Evolutionary conservation across 1,140 invertebrate species (phyloP).

Genomic region (Kradibia gibbosae): DNA sequence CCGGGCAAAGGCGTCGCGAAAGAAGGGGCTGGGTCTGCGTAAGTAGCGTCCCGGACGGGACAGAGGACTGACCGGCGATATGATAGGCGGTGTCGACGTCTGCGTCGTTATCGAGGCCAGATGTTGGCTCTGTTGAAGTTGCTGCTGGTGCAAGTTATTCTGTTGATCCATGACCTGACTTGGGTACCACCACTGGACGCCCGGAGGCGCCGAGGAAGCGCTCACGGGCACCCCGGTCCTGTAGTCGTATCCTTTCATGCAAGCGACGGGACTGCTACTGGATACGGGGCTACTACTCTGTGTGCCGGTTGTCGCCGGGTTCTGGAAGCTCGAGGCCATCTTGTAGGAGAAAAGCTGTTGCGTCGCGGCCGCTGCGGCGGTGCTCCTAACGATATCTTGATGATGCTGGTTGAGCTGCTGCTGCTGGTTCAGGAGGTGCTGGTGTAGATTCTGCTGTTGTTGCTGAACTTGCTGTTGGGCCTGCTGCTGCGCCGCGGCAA

Average conservation of each 20-base stretch:
- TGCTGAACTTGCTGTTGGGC: constrained; percentile 60
- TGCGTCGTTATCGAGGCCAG: constrained; percentile 68
- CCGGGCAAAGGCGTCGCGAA: background rate
- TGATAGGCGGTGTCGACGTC: constrained; percentile 68
- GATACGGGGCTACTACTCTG: constrained; percentile 69
- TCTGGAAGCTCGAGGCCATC: constrained; percentile 86
- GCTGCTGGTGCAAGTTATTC: constrained; percentile 74
- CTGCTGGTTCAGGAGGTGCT: constrained; percentile 71
- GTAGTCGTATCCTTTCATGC: constrained; percentile 77
- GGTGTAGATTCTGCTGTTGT: constrained; percentile 71
- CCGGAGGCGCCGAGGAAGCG: constrained; percentile 73
- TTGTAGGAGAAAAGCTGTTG: constrained; percentile 88
- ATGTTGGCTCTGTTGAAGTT: constrained; percentile 72
- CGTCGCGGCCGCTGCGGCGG: constrained; percentile 76
- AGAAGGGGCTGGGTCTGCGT: background rate
- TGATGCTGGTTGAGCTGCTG: constrained; percentile 66
- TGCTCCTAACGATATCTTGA: constrained; percentile 71
- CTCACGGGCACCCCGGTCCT: constrained; percentile 72
- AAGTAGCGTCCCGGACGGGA: background rate
- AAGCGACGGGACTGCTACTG: constrained; percentile 59
- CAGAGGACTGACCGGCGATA: constrained; percentile 64
- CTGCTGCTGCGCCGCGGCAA: constrained; percentile 68
- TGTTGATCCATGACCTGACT: constrained; percentile 71
- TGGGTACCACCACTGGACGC: constrained; percentile 80
- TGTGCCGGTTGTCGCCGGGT: constrained; percentile 75